A percentile compares a stretch with the other conserved stretches of the same genome.
Conservation (phyloP, 2,797 vertebrate genomes). For the Odontamblyopus lacepedii region DNA sequence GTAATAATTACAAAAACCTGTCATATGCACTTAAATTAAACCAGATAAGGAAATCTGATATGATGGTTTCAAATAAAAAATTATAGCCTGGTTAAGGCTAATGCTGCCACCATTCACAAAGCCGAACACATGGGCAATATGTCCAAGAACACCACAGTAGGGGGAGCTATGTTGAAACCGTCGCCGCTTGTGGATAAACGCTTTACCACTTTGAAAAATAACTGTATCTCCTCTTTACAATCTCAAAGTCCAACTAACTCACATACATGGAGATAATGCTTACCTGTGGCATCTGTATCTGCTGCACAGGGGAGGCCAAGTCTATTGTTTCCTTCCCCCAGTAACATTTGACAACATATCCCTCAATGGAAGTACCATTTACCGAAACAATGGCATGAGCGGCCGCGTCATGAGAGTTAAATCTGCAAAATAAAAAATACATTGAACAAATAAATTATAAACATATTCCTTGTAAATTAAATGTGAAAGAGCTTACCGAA, state of each 20-base stretch:
- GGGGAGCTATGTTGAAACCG: too few relatives aligned
- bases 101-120: too few relatives aligned
- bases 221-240: background rate
- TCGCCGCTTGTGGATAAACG: too few relatives aligned
- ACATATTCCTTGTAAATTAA: background rate
- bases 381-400: constrained; percentile 97
- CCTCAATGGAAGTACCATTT: constrained; percentile 93
- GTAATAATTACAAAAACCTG: too few relatives aligned
- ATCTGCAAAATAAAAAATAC: constrained; percentile 65
- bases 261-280: background rate
- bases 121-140: too few relatives aligned
- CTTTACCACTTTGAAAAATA: too few relatives aligned
- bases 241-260: background rate
- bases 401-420: constrained; percentile 92
- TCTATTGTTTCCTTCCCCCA: constrained; percentile 97
- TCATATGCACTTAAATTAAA: background rate
- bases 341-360: constrained; percentile 94
- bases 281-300: constrained; percentile 84
- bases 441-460: background rate
- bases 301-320: constrained; percentile 88
- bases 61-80: constrained; percentile 6
- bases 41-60: constrained; percentile 24
- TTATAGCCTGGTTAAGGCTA: background rate
- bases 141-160: too few relatives aligned
- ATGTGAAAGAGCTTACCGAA: constrained; percentile 80